Evolutionary conservation across 2,113 vertebrate genomes (phyloP), one percentile per base, ranked within the genome.

Genomic region (Pyrgilauda ruficollis): DNA sequence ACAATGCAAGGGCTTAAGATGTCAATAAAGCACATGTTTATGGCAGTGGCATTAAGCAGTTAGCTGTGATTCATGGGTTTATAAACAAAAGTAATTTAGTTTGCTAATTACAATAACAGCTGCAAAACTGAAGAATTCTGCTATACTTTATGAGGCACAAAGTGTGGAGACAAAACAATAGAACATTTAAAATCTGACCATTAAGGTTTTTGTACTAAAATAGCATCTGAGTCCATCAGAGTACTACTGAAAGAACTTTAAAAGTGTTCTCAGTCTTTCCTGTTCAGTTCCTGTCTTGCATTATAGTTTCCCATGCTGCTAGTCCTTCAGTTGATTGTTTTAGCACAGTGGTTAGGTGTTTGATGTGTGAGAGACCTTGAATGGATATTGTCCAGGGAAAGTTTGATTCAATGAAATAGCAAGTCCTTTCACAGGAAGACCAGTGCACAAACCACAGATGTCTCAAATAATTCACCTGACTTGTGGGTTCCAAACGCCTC

Each of bases 31-130:
- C 26, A 62, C 68, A 35, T 39, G 21, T 64, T 92, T 89, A 86
- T 4, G 3, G 68, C 70, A 87, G 68, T n/a, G 63, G 70, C 63
- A 56, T 85, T 86, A 63, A 83, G 81, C 74, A 83, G 79, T 80
- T 90, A 84, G 47, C 56, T 81, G 68, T 80, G 75, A 95, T 84
- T 86, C 82, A 93, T 0, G 0, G 30, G 19, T 85, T 84, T 78
- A 92, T 84, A 93, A 77, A 59, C 31, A 76, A 47, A 93, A 83
- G 53, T 44, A 1, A 83, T 93, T 93, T 78, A 94, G 64, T 62
- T 93, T 88, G 68, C 43, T 94, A 92, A 94, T 86, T 88, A 90
- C 27, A 70, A 47, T 77, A 91, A 86, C 72, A 93, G 76, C 39
- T 78, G 75, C 44, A 88, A 94, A 90, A 92, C 3, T 47, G 76